Percentiles rank a stretch among this genome's conserved stretches.
Conservation (phyloP, 2,113 vertebrate species). For the Ancistrus triradiatus region DNA sequence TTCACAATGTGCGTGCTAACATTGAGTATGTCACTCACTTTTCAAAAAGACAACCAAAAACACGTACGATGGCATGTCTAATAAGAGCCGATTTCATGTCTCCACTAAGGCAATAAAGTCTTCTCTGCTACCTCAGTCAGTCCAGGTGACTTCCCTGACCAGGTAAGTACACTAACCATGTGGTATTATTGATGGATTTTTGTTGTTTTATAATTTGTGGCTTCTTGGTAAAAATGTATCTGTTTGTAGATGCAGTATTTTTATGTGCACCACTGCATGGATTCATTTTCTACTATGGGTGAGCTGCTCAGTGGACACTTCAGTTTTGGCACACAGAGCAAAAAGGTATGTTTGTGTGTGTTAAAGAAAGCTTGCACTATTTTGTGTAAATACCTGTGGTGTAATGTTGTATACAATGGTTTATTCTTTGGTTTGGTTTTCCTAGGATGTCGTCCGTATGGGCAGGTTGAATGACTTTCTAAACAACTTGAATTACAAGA, state of each 20-base stretch:
- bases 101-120: constrained; percentile 31
- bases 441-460: constrained; percentile 15
- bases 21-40: too few species aligned
- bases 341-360: constrained; percentile 38
- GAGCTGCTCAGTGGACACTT: constrained; percentile 66
- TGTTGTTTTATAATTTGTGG: neutral
- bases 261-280: constrained; percentile 63
- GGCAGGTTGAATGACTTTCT: constrained; percentile 18
- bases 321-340: constrained; percentile 22
- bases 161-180: constrained; percentile 55
- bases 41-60: too few species aligned
- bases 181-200: neutral
- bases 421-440: constrained; percentile 17
- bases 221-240: neutral
- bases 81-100: too few species aligned
- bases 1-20: too few species aligned
- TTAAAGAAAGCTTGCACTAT: neutral
- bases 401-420: neutral
- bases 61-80: too few species aligned
- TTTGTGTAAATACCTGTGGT: neutral
- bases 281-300: constrained; percentile 70
- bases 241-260: constrained; percentile 71
- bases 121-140: constrained; percentile 5
- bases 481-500: constrained; percentile 28
- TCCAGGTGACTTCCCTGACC: constrained; percentile 56